phyloP scores from a whole-genome alignment of 2,113 vertebrate species.

The Motacilla alba region DNA sequence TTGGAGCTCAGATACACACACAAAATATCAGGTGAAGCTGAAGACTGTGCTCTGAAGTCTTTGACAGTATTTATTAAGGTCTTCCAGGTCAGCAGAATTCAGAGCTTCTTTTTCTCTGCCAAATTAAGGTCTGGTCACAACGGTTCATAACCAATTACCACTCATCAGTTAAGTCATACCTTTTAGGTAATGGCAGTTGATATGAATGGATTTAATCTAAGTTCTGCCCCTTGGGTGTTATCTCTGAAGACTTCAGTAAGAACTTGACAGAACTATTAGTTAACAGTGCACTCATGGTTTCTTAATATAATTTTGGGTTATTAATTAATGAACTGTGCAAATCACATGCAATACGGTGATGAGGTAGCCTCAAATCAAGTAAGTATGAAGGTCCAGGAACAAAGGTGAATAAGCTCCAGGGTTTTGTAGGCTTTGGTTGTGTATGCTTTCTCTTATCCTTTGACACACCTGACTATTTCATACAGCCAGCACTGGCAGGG shows the following conservation, averaged over 20 bases:
- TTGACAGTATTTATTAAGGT: background rate
- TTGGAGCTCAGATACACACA: background rate
- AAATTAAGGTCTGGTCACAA: background rate
- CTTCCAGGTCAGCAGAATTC: background rate
- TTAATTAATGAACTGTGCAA: constrained; percentile 47
- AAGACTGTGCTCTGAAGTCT: background rate
- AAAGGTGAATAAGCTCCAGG: background rate
- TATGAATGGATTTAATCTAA: constrained; percentile 25
- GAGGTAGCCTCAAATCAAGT: background rate
- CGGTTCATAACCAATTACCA: background rate
- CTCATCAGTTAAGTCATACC: background rate
- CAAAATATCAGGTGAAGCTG: background rate
- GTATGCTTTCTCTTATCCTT: background rate
- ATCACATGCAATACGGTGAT: background rate
- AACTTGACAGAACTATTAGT: constrained; percentile 44
- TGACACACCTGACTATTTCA: background rate
- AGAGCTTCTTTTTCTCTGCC: background rate
- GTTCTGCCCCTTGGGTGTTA: background rate
- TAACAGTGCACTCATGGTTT: background rate
- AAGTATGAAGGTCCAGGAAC: background rate
- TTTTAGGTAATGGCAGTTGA: background rate
- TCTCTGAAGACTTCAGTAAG: background rate
- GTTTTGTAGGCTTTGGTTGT: background rate
- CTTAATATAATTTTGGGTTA: constrained; percentile 20
- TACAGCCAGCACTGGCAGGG: background rate